Base-by-base conservation (phyloP, 2,797 vertebrate species). In the Phrynocephalus forsythii region DNA sequence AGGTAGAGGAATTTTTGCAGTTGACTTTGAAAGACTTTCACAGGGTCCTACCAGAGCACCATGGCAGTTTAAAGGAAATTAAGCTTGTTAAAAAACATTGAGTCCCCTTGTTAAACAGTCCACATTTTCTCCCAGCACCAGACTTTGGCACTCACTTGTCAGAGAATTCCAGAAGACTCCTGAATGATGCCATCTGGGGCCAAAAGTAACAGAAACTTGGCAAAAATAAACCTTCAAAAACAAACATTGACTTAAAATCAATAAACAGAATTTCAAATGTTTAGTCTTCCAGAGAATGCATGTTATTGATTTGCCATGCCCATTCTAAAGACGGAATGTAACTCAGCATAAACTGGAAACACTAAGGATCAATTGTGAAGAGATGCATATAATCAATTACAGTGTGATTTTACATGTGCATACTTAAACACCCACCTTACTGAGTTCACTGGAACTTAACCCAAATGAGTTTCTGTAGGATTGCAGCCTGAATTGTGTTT, bases 201-300 rank as follows among this genome's bases (percentile, higher is more conserved):
- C 85, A 86, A 88, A 67, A 80, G 28, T 77, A 88, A 85, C 63
- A 86, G 56, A 24, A 92, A 30, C 2, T 87, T n/a, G 84, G 88
- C 88, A 71, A 69, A 82, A 92, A 86, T 80, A 50, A 92, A 38
- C 63, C 8, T 91, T 10, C 69, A 92, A 87, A 90, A 79, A 68
- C 1, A 80, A 0, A 0, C n/a, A 20, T 84, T 87, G 76, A 86
- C 48, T 90, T 67, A 91, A 86, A 88, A 85, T 85, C 63, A 83
- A 33, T 87, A 80, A 90, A 44, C 69, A 87, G 6, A 71, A 48
- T 83, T 77, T n/a, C 1, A 72, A 81, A 30, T 83, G 88, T 84
- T 85, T 89, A 68, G 4, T 28, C 73, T 90, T 88, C 52, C 91
- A 15, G 67, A 91, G 76, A 92, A 90, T 75, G 82, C 44, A 1